Base-by-base conservation (phyloP, 2,888 invertebrate species). In the Chymomyza amoena region DNA sequence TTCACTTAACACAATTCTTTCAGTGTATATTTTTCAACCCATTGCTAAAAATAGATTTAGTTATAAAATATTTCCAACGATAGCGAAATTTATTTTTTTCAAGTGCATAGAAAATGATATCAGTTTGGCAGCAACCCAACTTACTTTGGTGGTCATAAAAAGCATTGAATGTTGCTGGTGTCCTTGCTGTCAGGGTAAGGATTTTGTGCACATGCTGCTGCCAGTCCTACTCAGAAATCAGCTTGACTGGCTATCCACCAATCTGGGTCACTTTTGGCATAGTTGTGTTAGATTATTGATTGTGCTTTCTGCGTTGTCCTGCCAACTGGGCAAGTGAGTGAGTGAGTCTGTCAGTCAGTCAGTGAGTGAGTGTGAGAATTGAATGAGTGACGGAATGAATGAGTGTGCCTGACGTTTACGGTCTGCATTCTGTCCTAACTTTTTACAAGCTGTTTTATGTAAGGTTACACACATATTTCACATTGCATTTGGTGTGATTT, bases 181-280 rank as follows among this genome's bases (percentile, higher is more conserved):
- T 25, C 20, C 20, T 54, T 18, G 54, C 54, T 54, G 54, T 54
- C 54, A 54, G 20, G 54, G 20, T 54, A 18, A 10, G 20, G 20
- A 20, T 54, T 54, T 54, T 54, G 20, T 54, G 15, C 54, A 20
- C 54, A 54, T 54, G 16, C 54, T 54, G 16, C 54, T n/a, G 54
- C 39, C 39, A 45, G 39, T 13, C 39, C 39, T 13, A 13, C 39
- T 45, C 39, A 45, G 39, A 10, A 45, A 25, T 25, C 25, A 36
- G 36, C 39, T 45, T 63, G 71, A 57, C 66, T 16, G 66, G 25
- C 54, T 50, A 51, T 36, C 62, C 39, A 52, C 57, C 72, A 60
- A 80, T 86, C 75, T 83, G 81, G 83, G 83, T 87, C 88, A 87
- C 68, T 78, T 87, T 78, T 80, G 72, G 76, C 66, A 69, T 59